These are phyloP conservation scores for Xiphophorus hellerii DNA, from an alignment of 2,113 vertebrate genomes.

Conservation along the genomic window DNA sequence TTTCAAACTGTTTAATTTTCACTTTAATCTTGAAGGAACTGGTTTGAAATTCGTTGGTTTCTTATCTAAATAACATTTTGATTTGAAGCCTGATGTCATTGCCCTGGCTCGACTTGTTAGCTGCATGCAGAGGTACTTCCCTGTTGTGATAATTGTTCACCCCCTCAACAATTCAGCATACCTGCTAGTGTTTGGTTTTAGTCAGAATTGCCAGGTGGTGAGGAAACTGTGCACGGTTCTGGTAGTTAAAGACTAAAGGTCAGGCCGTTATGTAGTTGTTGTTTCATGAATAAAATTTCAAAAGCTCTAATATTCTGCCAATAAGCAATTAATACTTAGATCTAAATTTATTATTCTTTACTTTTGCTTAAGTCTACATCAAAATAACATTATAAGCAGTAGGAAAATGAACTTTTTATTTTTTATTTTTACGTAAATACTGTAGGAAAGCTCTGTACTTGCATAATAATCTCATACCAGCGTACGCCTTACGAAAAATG, in stretches of 20 bases:
- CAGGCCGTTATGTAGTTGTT: too few relatives aligned
- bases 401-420: too few relatives aligned
- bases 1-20: not conserved
- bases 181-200: not conserved
- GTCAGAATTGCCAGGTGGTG: not conserved
- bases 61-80: not conserved
- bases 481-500: not conserved
- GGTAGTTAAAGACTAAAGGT: too few relatives aligned
- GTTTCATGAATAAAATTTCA: too few relatives aligned
- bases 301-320: too few relatives aligned
- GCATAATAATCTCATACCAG: not conserved
- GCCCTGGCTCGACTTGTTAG: not conserved
- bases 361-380: too few relatives aligned
- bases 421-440: too few relatives aligned
- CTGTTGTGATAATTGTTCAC: conserved; percentile 6
- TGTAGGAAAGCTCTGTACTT: not conserved
- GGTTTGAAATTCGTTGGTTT: not conserved
- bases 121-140: not conserved
- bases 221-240: not conserved
- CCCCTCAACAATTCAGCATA: not conserved
- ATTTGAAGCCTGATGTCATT: not conserved
- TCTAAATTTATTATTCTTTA: too few relatives aligned
- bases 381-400: too few relatives aligned
- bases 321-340: too few relatives aligned
- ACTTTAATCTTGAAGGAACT: not conserved